A percentile compares a stretch with the other conserved stretches of the same genome.
These are phyloP conservation scores for Propithecus deckenii DNA, from an alignment of 2,797 vertebrate species.

Conservation along the genomic window DNA sequence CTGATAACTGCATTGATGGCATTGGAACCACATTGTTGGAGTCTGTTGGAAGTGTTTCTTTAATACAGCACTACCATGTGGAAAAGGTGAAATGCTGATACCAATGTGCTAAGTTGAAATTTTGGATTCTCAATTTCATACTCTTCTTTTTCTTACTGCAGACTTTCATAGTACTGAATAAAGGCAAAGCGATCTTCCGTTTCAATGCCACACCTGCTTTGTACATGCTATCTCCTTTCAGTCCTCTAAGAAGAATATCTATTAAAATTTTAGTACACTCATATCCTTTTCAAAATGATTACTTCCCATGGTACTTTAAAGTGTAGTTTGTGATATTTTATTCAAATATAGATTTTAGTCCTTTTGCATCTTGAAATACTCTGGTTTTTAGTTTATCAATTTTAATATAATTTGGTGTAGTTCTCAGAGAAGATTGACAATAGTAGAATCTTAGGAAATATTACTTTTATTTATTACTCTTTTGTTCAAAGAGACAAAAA, in stretches of 20 bases:
- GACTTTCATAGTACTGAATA: conserved; percentile 99
- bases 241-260: conserved; percentile 93
- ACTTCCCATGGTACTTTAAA: neutral
- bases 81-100: neutral
- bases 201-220: conserved; percentile 96
- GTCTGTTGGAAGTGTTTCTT: neutral
- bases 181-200: conserved; percentile 93
- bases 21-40: neutral
- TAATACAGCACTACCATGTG: neutral
- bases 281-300: conserved; percentile 93
- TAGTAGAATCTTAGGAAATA: conserved; percentile 11
- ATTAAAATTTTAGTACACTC: conserved; percentile 97
- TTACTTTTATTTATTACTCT: neutral
- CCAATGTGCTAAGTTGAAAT: neutral
- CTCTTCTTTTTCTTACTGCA: conserved; percentile 82
- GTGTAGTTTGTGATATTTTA: neutral
- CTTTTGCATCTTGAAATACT: conserved; percentile 40
- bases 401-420: neutral
- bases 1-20: neutral
- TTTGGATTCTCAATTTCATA: neutral
- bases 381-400: conserved; percentile 8
- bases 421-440: neutral
- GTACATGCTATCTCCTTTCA: conserved; percentile 96
- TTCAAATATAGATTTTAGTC: neutral
- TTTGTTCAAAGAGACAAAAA: neutral